A percentile compares a stretch with the other conserved stretches of the same genome.
phyloP scores from a whole-genome alignment of 2,113 vertebrate genomes.

The Cacatua alba region DNA sequence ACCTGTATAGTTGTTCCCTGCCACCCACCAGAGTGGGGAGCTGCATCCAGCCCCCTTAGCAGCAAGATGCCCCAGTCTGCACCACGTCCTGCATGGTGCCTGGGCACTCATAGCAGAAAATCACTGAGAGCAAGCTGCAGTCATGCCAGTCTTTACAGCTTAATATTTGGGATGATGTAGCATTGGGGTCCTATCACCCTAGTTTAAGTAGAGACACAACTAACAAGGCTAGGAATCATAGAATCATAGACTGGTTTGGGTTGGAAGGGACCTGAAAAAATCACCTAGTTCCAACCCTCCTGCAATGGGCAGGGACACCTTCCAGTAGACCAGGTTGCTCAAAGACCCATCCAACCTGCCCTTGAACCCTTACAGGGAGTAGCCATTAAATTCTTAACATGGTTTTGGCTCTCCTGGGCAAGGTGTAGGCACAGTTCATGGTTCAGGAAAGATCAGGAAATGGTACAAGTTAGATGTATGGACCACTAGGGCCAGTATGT shows the following conservation, averaged over 20 bases:
- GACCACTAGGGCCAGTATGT: background rate
- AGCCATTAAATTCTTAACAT: background rate
- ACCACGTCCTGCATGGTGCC: rapidly evolving
- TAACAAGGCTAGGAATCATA: background rate
- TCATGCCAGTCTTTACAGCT: background rate
- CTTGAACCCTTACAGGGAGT: background rate
- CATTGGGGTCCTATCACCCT: background rate
- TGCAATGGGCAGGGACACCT: background rate
- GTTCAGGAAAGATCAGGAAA: background rate
- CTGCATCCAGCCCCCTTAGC: background rate
- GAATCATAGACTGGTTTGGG: background rate
- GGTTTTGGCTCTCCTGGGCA: background rate
- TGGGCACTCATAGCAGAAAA: background rate
- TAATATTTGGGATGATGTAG: background rate
- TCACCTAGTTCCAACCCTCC: background rate
- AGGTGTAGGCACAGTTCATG: background rate
- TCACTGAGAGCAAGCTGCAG: background rate
- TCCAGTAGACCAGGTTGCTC: background rate
- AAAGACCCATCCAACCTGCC: background rate
- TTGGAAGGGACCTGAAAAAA: background rate
- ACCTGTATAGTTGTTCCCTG: background rate
- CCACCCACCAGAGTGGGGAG: background rate
- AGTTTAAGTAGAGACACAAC: background rate
- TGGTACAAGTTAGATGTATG: background rate
- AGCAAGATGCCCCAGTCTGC: background rate